Base-by-base conservation (phyloP, 1,140 invertebrate genomes). In the Drosophila ananassae region DNA sequence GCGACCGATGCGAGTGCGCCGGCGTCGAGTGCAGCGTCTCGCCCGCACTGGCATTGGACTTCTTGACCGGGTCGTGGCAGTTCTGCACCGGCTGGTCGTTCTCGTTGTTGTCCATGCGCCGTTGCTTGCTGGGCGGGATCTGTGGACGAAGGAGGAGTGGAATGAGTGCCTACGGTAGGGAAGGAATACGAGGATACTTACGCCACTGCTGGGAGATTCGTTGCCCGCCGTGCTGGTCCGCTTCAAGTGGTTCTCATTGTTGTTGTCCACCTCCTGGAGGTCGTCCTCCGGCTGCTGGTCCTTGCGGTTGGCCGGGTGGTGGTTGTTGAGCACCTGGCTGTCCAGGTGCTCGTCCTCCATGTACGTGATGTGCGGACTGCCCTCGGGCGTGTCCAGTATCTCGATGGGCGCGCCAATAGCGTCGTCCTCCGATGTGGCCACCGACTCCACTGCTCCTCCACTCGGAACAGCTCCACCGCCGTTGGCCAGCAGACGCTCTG, bases 371-470 rank as follows among this genome's bases (percentile, higher is more conserved):
- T 60, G 76, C 28, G 87, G 90, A 60, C 90, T 91, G 30, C 90
- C 83, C 34, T 91, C 90, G 13, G 90, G 90, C 10, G 90, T 89
- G 52, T 91, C 90, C 32, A 91, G 51, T 30, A 91, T 91, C 61
- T 91, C 90, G 56, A 91, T 91, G 25, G 90, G 90, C 58, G 91
- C 90, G 22, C 90, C 85, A 13, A 87, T 76, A 2, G 77, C 50
- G 2, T 57, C 48, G 24, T 44, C 17, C 28, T 22, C 39, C 9
- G 37, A 1, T 10, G 28, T 24, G 8, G 28, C 8, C 9, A 46
- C 17, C 12, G 25, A 24, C n/a, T 2, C 13, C 12, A 37, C 34
- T 21, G 24, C 32, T 55, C 34, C 32, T 3, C 39, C 73, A 7
- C 48, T 17, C 17, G 17, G 17, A 17, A 17, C 75, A 2, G 22